Percentiles rank a stretch among this genome's conserved stretches.
Conservation (phyloP, 2,888 invertebrate genomes). For the Oligia strigilis region DNA sequence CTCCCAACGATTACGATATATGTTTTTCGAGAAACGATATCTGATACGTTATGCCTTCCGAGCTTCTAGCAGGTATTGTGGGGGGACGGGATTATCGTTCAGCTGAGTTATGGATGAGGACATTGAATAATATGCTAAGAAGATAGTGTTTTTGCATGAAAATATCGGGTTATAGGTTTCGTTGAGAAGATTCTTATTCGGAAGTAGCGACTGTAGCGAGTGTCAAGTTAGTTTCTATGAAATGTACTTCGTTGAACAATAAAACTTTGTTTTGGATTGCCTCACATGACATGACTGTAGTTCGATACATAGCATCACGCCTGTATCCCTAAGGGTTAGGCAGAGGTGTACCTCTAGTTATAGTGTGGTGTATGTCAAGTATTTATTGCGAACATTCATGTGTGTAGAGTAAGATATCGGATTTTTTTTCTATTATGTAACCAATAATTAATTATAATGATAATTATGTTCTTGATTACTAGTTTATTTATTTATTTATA, state of each 20-base stretch:
- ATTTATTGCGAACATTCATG: background rate
- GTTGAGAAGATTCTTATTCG: background rate
- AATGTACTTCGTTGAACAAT: background rate
- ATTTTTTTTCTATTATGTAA: background rate
- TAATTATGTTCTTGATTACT: too few relatives aligned
- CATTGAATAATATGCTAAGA: slow-evolving; percentile 16
- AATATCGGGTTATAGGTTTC: background rate
- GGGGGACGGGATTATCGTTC: slow-evolving; percentile 44
- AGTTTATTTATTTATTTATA: too few relatives aligned
- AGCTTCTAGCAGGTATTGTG: slow-evolving; percentile 51
- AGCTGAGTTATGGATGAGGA: slow-evolving; percentile 16
- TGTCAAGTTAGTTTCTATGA: background rate
- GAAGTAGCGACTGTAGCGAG: background rate
- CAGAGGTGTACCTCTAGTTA: background rate
- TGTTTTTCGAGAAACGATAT: slow-evolving; percentile 59
- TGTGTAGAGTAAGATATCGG: background rate
- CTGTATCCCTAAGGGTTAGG: background rate
- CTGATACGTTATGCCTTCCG: slow-evolving; percentile 54
- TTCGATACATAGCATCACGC: background rate
- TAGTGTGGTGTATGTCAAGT: background rate
- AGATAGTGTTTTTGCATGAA: slow-evolving; percentile 6
- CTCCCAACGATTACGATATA: slow-evolving; percentile 52
- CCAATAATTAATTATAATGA: background rate
- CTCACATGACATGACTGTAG: too few relatives aligned
- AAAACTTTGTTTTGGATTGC: background rate